Evolutionary conservation across 2,113 vertebrate species (phyloP).

Genomic region (Dromas ardeola): DNA sequence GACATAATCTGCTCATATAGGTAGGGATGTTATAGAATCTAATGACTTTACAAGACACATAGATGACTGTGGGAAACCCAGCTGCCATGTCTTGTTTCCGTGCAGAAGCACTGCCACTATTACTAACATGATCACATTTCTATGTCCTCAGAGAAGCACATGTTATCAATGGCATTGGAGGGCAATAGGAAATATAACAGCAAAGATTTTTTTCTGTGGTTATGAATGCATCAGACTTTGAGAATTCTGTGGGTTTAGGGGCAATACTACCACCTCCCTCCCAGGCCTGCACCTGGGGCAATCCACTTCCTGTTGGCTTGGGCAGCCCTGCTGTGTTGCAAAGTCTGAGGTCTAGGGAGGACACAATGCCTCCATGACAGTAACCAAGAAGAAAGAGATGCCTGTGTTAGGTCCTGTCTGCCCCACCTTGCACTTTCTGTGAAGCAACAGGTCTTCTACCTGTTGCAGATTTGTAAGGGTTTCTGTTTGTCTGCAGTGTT

Average conservation of each 20-base stretch:
- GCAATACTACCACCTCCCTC: background rate
- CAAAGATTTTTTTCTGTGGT: background rate
- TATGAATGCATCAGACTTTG: background rate
- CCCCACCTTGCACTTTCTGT: background rate
- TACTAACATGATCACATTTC: background rate
- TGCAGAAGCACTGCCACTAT: background rate
- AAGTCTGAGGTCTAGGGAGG: background rate
- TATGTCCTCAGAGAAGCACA: background rate
- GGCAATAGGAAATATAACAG: background rate
- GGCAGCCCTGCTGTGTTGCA: background rate
- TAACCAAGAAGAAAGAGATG: background rate
- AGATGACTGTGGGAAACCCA: background rate
- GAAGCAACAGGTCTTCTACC: background rate
- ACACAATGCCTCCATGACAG: background rate
- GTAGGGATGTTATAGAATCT: background rate
- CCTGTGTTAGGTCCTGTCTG: background rate
- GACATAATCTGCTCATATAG: background rate
- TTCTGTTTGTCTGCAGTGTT: background rate
- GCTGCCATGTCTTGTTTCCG: background rate
- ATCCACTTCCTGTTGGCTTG: background rate
- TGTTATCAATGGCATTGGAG: background rate
- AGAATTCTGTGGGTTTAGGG: background rate
- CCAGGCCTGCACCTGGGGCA: background rate
- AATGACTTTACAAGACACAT: background rate
- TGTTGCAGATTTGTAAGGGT: background rate